Percentiles rank a stretch among this genome's conserved stretches.
Evolutionary conservation across 2,888 invertebrate genomes (phyloP).

Genomic region (Taenaris catops): DNA sequence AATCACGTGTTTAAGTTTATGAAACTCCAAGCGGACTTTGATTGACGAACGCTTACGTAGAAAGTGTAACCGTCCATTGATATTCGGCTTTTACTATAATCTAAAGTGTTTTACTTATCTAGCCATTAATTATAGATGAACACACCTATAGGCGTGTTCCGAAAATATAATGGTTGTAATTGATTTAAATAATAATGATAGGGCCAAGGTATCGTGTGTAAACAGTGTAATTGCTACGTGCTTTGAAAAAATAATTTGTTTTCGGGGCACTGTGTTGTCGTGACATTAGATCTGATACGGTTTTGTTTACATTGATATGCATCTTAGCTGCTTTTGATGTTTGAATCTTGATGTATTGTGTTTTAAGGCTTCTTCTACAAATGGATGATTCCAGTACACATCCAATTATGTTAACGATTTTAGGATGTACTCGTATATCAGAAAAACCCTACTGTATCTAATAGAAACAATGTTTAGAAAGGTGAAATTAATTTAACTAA

Average conservation of each 20-base stretch:
- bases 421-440: too few relatives aligned
- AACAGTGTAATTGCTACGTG: constrained; percentile 44
- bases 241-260: constrained; percentile 25
- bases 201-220: constrained; percentile 52
- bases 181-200: constrained; percentile 72
- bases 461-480: too few relatives aligned
- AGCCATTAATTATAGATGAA: constrained; percentile 61
- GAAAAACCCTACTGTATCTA: too few relatives aligned
- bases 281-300: constrained; percentile 22
- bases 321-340: constrained; percentile 14
- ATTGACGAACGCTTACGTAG: constrained; percentile 40
- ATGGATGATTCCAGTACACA: too few relatives aligned
- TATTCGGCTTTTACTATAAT: constrained; percentile 59
- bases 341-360: constrained; percentile 9
- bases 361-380: too few relatives aligned
- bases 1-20: constrained; percentile 17
- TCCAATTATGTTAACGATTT: too few relatives aligned
- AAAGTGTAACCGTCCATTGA: constrained; percentile 39
- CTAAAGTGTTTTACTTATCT: constrained; percentile 72
- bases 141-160: constrained; percentile 50
- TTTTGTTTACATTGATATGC: constrained; percentile 19
- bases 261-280: constrained; percentile 23
- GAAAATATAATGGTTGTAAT: constrained; percentile 68
- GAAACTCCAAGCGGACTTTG: constrained; percentile 30
- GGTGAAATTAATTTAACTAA: too few relatives aligned